Conservation (phyloP, 1,140 invertebrate species). For the Antheraea mylitta region DNA sequence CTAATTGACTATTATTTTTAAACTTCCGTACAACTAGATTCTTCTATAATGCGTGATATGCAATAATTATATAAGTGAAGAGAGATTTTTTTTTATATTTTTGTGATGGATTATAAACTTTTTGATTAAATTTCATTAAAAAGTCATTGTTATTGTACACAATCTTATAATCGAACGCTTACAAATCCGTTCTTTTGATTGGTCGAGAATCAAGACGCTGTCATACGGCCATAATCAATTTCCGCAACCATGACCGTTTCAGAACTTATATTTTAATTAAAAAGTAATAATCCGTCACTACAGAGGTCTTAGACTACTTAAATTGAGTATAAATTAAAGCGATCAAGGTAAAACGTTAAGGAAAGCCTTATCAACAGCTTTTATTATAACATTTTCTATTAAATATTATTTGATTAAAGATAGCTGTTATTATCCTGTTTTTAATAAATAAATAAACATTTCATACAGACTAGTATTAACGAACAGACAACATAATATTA, state of each 20-base stretch:
- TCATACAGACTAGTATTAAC: not conserved
- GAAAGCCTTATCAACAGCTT: conserved; percentile 41
- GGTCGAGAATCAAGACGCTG: not conserved
- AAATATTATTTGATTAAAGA: conserved; percentile 27
- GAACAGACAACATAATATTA: not conserved
- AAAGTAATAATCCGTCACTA: conserved; percentile 50
- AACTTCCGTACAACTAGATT: conserved; percentile 4
- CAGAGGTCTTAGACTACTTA: conserved; percentile 39
- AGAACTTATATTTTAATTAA: conserved; percentile 9
- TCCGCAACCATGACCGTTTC: not conserved
- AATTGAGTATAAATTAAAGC: conserved; percentile 47
- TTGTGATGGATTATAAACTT: conserved; percentile 4
- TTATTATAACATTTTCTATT: conserved; percentile 23
- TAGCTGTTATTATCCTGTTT: conserved; percentile 24
- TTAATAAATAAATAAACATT: not conserved
- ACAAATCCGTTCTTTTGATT: not conserved
- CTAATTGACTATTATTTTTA: conserved; percentile 16
- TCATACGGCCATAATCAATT: not conserved
- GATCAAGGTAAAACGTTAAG: conserved; percentile 42
- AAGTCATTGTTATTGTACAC: not conserved
- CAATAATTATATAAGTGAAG: conserved; percentile 10
- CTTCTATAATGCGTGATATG: conserved; percentile 16
- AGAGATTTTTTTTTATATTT: conserved; percentile 1
- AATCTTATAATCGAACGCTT: no score
- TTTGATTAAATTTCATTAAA: not conserved